Evolutionary conservation across 2,888 invertebrate genomes (phyloP), one percentile per base, ranked within the genome.

Genomic region (Keiferia lycopersicella): DNA sequence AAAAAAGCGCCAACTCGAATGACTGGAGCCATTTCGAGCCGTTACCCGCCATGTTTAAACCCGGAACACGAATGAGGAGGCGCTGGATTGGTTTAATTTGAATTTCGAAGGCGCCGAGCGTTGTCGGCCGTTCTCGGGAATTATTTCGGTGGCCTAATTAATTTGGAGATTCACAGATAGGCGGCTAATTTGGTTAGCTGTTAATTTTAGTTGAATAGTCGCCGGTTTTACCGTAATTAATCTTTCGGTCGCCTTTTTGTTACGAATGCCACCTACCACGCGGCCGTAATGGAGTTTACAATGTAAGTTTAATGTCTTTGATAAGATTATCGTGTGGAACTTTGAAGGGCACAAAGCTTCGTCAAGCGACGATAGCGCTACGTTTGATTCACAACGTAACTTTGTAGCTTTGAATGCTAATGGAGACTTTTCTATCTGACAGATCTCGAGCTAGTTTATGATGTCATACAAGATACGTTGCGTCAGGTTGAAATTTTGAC

Each of bases 11-110:
- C 85, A 88, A 91, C 88, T 85, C 85, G 91, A 87, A 90, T 91
- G 91, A 91, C 91, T 91, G 81, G 84, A 80, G 61, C 89, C 88
- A 82, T 89, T 91, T 86, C 78, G 84, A 85, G 84, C 86, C 83
- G 87, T 87, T 88, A 87, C 86, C 82, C 87, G 82, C 85, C 86
- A 86, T 91, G 91, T 91, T 90, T 84, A 84, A 90, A 84, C 84
- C 76, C 77, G 70, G 85, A 88, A 91, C 91, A 91, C 88, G 91
- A 89, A 90, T 91, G 82, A 91, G 91, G 91, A 91, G 91, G 91
- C 90, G 87, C 91, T 88, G 84, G 88, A 89, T 91, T 88, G 89
- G 91, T 89, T 88, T 91, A 90, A 91, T 91, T 91, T 91, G 88
- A 91, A 91, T 91, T 90, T 89, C 77, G 86, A 88, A 86, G 86